Evolutionary conservation across 1,140 invertebrate genomes (phyloP), one percentile per base, ranked within the genome.

Genomic region (Psilanteris sp.): DNA sequence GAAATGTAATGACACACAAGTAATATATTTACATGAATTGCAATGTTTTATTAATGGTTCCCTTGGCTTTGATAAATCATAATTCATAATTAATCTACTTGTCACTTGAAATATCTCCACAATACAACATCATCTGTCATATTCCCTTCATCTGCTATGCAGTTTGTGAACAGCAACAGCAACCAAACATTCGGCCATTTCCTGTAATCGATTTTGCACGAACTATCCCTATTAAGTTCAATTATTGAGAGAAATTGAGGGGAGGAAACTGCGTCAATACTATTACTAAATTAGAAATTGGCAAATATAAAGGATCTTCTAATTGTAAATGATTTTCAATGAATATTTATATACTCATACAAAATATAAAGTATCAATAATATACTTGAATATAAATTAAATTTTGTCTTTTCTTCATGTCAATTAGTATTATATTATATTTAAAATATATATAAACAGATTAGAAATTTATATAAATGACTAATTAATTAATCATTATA

Each of bases 171-270:
- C 50, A 46, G 67, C 62, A 77, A 77, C 75, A 72, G 74, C 61
- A 72, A 20, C 66, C 74, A 77, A 77, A 77, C 74, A 77, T 77
- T 77, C 44, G 57, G 57, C 76, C 67, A 76, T 80, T 80, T 80
- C 76, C 78, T 76, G 67, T 71, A 73, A 80, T 80, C 72, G 78
- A 78, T 78, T 80, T 78, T 76, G 52, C 72, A 68, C 50, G 18
- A 76, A 78, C 64, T 76, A 71, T 72, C 64, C 62, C 78, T 57
- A 74, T 80, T 80, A 80, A 59, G 71, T 76, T 31, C 62, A 80
- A 80, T 80, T 78, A 80, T 80, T 52, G 70, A 75, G 75, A 67
- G 61, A 57, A 67, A 68, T 75, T 57, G 52, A 62, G 46, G 55
- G 54, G 48, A 27, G 61, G 34, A 31, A 54, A 50, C 11, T 70